Evolutionary conservation across 2,797 vertebrate genomes (phyloP).

Genomic region (Pseudomugil tenellus): DNA sequence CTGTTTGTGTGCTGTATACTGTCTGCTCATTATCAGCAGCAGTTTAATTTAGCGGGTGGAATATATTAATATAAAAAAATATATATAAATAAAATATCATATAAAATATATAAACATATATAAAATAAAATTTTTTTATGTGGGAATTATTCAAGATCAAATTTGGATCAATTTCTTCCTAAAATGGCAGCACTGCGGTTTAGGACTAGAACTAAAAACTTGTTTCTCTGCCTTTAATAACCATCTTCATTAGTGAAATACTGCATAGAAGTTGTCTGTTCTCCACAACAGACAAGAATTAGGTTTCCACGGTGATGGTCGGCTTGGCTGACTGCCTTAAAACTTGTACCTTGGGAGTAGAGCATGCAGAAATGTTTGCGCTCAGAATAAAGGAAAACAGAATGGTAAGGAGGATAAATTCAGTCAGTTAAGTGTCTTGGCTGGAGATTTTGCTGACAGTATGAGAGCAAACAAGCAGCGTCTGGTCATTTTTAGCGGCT

Average conservation of each 20-base stretch:
- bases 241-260: not conserved
- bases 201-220: not conserved
- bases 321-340: slow-evolving; percentile 13
- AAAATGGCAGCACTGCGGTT: not conserved
- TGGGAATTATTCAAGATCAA: not conserved
- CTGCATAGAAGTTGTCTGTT: not conserved
- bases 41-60: slow-evolving; percentile 3
- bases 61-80: too few species aligned
- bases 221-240: not conserved
- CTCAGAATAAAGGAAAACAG: slow-evolving; percentile 18
- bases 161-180: not conserved
- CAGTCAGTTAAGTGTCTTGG: slow-evolving; percentile 26
- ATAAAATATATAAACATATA: too few species aligned
- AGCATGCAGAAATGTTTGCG: slow-evolving; percentile 24
- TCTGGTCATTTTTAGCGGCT: slow-evolving; percentile 31
- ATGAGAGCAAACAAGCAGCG: slow-evolving; percentile 36
- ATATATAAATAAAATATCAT: too few species aligned
- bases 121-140: too few species aligned
- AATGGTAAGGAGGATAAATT: slow-evolving; percentile 18
- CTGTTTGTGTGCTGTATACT: slow-evolving; percentile 22
- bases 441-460: slow-evolving; percentile 38
- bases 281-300: slow-evolving; percentile 5
- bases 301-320: slow-evolving; percentile 2
- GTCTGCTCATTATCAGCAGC: slow-evolving; percentile 26
- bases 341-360: not conserved